Conservation (phyloP, 2,113 vertebrate genomes). For the Corythaixoides concolor region DNA sequence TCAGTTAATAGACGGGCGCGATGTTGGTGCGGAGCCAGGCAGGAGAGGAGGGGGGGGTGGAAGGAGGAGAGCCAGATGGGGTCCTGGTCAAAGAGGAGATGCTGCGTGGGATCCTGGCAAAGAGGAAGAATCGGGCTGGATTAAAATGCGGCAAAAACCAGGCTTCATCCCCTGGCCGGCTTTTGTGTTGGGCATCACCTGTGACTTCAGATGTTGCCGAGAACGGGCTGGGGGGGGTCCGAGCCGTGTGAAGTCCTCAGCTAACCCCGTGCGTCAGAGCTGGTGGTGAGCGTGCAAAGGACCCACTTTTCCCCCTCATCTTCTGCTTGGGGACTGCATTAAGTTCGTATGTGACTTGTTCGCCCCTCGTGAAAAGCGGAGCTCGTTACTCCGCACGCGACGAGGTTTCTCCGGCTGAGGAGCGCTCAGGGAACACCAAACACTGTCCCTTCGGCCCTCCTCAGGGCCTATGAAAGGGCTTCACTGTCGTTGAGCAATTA, state of each 20-base stretch:
- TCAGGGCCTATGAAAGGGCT: rapidly evolving
- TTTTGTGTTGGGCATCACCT: not conserved
- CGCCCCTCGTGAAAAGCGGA: not conserved
- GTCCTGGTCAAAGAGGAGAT: not conserved
- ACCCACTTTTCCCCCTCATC: rapidly evolving
- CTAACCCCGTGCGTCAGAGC: not conserved
- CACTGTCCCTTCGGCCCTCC: not conserved
- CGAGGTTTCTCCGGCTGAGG: not conserved
- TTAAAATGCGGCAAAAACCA: not conserved
- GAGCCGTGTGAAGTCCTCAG: not conserved
- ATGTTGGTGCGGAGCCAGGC: not conserved
- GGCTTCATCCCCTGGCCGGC: not conserved
- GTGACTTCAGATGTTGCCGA: not conserved
- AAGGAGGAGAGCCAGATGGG: not conserved
- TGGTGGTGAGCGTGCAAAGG: not conserved
- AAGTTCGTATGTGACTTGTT: not conserved
- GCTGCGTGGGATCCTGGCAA: not conserved
- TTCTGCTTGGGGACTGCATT: not conserved
- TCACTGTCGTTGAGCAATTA: rapidly evolving
- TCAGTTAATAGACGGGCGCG: not conserved
- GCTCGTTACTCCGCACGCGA: not conserved
- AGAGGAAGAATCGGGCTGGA: not conserved
- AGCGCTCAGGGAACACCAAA: not conserved
- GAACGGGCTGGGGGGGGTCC: not conserved
- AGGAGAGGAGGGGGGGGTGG: not conserved